A percentile compares a stretch with the other conserved stretches of the same genome.
Evolutionary conservation across 2,888 invertebrate genomes (phyloP).

Genomic region (Bursaphelenchus okinawaensis): DNA sequence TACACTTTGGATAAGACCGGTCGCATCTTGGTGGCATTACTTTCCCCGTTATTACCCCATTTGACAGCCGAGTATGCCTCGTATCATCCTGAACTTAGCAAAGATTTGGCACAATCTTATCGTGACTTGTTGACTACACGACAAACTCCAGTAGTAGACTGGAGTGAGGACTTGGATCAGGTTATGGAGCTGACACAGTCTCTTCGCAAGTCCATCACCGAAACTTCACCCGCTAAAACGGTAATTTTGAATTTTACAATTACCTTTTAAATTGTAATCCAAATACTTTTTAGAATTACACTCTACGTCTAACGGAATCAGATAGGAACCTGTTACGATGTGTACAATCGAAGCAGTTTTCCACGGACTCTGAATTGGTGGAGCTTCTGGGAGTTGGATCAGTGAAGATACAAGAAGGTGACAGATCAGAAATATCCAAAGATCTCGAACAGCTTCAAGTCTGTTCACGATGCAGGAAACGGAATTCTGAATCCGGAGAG

Average conservation of each 20-base stretch:
- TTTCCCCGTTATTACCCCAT: slow-evolving; percentile 54
- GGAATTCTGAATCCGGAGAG: slow-evolving; percentile 6
- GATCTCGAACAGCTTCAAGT: neutral
- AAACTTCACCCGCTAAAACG: neutral
- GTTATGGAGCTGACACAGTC: slow-evolving; percentile 18
- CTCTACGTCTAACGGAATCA: neutral
- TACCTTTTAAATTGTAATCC: neutral
- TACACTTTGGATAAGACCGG: slow-evolving; percentile 37
- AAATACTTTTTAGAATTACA: neutral
- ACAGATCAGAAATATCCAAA: neutral
- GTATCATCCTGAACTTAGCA: slow-evolving; percentile 31
- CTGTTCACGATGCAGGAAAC: slow-evolving; percentile 18
- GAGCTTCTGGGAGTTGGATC: slow-evolving; percentile 29
- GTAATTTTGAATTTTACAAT: too few species aligned
- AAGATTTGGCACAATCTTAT: neutral
- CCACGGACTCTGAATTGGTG: slow-evolving; percentile 21
- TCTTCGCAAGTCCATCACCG: slow-evolving; percentile 23
- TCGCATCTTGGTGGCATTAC: slow-evolving; percentile 24
- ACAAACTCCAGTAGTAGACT: slow-evolving; percentile 3
- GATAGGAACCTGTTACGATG: neutral
- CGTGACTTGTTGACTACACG: neutral
- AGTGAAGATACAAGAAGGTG: neutral
- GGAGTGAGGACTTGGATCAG: slow-evolving; percentile 14
- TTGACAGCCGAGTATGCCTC: slow-evolving; percentile 40
- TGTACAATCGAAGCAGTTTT: neutral